phyloP scores from a whole-genome alignment of 2,113 vertebrate genomes.

The Pseudonaja textilis region DNA sequence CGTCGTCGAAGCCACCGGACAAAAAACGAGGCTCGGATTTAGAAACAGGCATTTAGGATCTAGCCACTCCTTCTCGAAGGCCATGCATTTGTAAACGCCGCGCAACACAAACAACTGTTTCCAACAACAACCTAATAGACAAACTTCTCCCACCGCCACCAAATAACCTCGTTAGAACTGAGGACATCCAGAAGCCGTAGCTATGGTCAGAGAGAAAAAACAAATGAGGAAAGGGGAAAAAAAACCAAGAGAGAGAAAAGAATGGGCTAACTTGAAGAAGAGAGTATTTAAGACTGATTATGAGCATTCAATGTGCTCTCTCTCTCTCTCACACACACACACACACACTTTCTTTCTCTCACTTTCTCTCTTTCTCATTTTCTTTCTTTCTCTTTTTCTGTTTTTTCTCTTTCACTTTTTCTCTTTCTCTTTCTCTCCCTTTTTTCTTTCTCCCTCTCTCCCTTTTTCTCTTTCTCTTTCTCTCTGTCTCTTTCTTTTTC shows the following conservation, averaged over 20 bases:
- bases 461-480: no score
- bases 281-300: neutral
- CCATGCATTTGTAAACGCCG: neutral
- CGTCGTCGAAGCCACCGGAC: no score
- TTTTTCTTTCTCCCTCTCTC: no score
- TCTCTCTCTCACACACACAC: no score
- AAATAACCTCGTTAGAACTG: neutral
- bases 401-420: no score
- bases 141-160: neutral
- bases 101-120: neutral
- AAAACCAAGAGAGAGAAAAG: neutral
- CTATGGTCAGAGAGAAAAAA: neutral
- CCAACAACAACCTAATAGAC: neutral
- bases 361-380: no score
- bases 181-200: neutral
- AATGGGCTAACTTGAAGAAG: neutral
- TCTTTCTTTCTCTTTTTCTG: rapidly evolving
- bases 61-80: neutral
- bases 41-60: neutral
- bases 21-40: no score
- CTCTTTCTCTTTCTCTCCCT: no score
- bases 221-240: rapidly evolving
- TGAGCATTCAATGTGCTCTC: neutral
- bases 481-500: no score
- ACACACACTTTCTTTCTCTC: no score